A percentile compares a stretch with the other conserved stretches of the same genome.
Evolutionary conservation across 2,888 invertebrate species (phyloP).

Genomic region (Sinelater perroti): DNA sequence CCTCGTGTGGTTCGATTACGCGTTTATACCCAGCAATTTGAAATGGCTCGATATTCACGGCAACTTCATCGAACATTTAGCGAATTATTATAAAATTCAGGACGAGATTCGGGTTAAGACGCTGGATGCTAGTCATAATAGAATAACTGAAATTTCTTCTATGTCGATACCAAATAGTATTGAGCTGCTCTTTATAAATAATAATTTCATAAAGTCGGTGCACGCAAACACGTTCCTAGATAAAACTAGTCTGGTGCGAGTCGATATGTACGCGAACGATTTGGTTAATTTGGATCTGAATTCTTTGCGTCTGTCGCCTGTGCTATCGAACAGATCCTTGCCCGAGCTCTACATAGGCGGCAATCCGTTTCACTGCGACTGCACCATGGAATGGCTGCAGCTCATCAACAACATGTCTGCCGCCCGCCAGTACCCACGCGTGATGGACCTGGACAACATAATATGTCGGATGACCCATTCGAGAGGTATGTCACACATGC

Average conservation of each 20-base stretch:
- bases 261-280: constrained; percentile 90
- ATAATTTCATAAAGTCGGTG: constrained; percentile 83
- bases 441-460: constrained; percentile 89
- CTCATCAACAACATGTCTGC: constrained; percentile 86
- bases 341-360: constrained; percentile 92
- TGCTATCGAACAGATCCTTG: constrained; percentile 75
- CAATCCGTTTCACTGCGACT: constrained; percentile 94
- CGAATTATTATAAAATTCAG: constrained; percentile 88
- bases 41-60: constrained; percentile 92
- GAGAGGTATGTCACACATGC: constrained; percentile 80
- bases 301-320: constrained; percentile 79
- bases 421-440: constrained; percentile 83
- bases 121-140: constrained; percentile 89
- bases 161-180: constrained; percentile 89
- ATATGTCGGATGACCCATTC: constrained; percentile 88
- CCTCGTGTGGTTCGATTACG: constrained; percentile 92
- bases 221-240: constrained; percentile 87
- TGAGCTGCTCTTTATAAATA: constrained; percentile 87
- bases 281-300: constrained; percentile 83
- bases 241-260: constrained; percentile 83
- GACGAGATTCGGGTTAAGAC: constrained; percentile 83
- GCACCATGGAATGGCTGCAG: constrained; percentile 95
- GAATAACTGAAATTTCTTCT: constrained; percentile 82
- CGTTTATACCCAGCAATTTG: constrained; percentile 87
- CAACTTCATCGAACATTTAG: constrained; percentile 86